phyloP scores from a whole-genome alignment of 2,113 vertebrate species.

The Martes martes region DNA sequence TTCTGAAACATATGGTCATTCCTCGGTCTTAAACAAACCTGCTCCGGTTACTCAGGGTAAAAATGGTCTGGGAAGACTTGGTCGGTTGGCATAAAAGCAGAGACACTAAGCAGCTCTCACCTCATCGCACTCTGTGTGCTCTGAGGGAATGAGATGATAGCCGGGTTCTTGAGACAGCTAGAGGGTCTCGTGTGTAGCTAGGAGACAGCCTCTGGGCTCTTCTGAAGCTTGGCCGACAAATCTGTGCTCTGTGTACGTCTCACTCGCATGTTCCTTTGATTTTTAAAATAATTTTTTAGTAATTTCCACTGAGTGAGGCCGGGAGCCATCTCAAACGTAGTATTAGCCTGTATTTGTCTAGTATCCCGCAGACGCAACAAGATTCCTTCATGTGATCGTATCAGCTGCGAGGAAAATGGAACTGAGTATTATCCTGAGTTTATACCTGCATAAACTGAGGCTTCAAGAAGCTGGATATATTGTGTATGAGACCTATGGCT shows the following conservation, averaged over 20 bases:
- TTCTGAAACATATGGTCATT: background rate
- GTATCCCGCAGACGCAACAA: background rate
- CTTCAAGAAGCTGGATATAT: background rate
- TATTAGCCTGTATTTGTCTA: background rate
- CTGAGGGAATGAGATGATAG: background rate
- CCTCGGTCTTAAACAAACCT: background rate
- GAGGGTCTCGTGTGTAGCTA: background rate
- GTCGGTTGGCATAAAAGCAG: background rate
- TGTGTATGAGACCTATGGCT: background rate
- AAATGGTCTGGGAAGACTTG: background rate
- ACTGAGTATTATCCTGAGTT: background rate
- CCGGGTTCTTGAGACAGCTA: background rate
- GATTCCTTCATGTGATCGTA: background rate
- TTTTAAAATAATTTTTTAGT: conserved; percentile 4
- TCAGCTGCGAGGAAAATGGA: background rate
- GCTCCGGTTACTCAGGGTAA: background rate
- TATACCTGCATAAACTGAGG: background rate
- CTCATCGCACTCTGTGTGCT: background rate
- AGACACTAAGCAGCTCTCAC: background rate
- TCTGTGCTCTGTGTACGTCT: background rate
- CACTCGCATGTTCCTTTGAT: background rate
- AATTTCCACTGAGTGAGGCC: background rate
- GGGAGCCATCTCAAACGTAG: background rate
- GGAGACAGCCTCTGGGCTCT: background rate
- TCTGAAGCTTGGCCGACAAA: background rate